A percentile compares a stretch with the other conserved stretches of the same genome.
These are phyloP conservation scores for Crocallis elinguaria DNA, from an alignment of 2,888 invertebrate genomes.

Conservation along the genomic window DNA sequence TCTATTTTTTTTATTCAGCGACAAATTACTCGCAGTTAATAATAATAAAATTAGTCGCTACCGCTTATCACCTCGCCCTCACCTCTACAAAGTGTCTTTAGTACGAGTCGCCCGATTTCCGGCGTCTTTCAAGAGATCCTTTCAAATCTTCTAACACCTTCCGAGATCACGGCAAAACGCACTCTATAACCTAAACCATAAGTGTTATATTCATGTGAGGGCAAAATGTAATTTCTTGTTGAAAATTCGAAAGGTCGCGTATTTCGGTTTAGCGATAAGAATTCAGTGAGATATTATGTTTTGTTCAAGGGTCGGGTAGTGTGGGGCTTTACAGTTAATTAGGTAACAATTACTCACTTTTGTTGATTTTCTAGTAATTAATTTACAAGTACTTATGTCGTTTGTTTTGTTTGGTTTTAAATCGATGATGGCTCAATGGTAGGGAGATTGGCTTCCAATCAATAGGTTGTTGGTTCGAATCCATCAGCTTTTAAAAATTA, in stretches of 20 bases:
- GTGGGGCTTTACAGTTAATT: constrained; percentile 1
- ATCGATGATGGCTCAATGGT: no score
- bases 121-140: constrained; percentile 54
- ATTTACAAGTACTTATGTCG: no score
- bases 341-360: constrained; percentile 2
- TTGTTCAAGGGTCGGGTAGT: constrained; percentile 4
- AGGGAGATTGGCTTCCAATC: no score
- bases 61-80: constrained; percentile 12
- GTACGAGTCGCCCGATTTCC: constrained; percentile 60
- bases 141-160: constrained; percentile 34
- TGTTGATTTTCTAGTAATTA: no score
- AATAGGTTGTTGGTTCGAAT: no score
- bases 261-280: constrained; percentile 29
- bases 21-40: no score
- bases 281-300: constrained; percentile 28
- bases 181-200: neutral
- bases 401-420: no score
- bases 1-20: no score
- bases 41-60: constrained; percentile 2
- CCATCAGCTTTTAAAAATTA: no score
- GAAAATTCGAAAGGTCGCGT: constrained; percentile 26
- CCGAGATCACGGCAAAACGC: neutral
- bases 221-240: constrained; percentile 24
- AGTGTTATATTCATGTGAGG: neutral
- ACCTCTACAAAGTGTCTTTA: constrained; percentile 52